Conservation (phyloP, 2,113 vertebrate species). For the Myrmecobius fasciatus region DNA sequence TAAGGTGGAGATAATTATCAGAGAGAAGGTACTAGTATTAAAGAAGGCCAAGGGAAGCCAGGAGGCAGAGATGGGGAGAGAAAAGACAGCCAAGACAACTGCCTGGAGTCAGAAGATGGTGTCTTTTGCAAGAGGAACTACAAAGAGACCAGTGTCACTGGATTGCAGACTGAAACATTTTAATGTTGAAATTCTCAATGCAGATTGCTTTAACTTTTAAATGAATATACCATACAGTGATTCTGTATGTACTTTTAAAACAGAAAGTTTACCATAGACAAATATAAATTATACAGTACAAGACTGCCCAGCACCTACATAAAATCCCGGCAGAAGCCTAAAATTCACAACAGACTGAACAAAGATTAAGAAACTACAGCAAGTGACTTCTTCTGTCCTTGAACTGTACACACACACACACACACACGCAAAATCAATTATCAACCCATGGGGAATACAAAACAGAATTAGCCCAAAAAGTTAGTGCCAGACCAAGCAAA, state of each 20-base stretch:
- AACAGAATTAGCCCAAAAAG: not conserved
- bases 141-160: not conserved
- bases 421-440: not conserved
- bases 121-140: too few species aligned
- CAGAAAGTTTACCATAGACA: not conserved
- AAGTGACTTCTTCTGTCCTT: not conserved
- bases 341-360: too few species aligned
- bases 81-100: not conserved
- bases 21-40: not conserved
- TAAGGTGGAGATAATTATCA: too few species aligned
- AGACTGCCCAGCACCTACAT: not conserved
- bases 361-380: not conserved
- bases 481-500: not conserved
- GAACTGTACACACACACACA: not conserved
- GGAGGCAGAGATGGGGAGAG: not conserved
- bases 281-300: not conserved
- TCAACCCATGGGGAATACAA: not conserved
- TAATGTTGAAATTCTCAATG: not conserved
- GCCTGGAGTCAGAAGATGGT: not conserved
- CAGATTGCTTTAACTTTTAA: not conserved
- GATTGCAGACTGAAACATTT: too few species aligned
- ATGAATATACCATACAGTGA: not conserved
- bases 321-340: not conserved
- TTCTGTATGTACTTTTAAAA: not conserved
- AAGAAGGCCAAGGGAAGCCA: not conserved